Evolutionary conservation across 2,113 vertebrate genomes (phyloP), one percentile per base, ranked within the genome.

Genomic region (Phyllopteryx taeniolatus): DNA sequence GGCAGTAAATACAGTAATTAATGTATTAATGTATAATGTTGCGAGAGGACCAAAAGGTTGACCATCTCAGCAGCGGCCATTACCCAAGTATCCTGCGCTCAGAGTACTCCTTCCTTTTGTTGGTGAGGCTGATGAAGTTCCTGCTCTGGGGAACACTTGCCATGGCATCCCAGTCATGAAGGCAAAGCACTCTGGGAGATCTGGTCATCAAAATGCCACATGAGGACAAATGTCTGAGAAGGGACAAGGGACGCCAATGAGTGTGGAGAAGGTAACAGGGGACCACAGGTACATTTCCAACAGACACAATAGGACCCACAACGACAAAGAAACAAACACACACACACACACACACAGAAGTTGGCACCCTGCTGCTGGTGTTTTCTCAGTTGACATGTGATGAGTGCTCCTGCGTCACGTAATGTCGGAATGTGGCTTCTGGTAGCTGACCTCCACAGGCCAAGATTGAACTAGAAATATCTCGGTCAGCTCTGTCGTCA

Each of bases 81-180:
- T 91, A 98, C 96, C 96, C 96, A 53, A 98, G 92, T 86, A 97
- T 97, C 76, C 96, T 91, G 1, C 96, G 93, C 86, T 97, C 96
- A 0, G 96, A 97, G 87, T 97, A 98, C 71, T 96, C 95, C 88
- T 98, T 97, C 79, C 95, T 89, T 79, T 95, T 95, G 89, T 96
- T 96, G 88, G 93, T 88, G 74, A 98, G 89, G 87, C 83, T 95
- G 87, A 98, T 93, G 88, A 98, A 97, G 73, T 90, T 89, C n/a
- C 96, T 92, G 77, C 86, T 90, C 43, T 84, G 91, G 27, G 88
- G 85, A 51, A 73, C 27, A 2, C 78, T 60, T 0, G 88, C 27
- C 87, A 89, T 85, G 4, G 76, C 77, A 74, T 92, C 91, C 60
- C 77, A 78, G 2, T 79, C 87, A 14, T 85, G 60, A 68, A 86